These are phyloP conservation scores for Danio tinwini DNA, from an alignment of 2,797 vertebrate species.

Conservation along the genomic window DNA sequence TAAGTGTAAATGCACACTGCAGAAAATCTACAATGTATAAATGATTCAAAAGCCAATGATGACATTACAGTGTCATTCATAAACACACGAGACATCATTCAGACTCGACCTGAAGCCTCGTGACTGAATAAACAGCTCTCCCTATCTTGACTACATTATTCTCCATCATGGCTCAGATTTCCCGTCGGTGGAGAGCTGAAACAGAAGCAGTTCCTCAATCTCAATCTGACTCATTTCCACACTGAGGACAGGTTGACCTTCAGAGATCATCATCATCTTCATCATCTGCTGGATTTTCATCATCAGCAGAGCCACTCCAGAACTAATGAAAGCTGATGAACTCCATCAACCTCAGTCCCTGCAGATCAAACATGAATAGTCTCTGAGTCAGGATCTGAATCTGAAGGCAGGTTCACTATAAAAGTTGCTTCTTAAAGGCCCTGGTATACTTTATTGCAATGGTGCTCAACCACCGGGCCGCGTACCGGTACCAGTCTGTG, in stretches of 20 bases:
- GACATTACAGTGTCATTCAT: no score
- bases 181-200: background rate
- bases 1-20: no score
- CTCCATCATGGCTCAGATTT: background rate
- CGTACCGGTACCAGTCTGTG: no score
- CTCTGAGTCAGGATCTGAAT: no score
- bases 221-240: constrained; percentile 13
- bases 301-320: constrained; percentile 4
- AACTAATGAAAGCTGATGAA: background rate
- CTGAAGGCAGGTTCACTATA: no score
- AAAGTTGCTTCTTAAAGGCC: no score
- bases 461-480: no score
- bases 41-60: no score
- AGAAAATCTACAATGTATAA: no score
- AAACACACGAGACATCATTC: background rate
- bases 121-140: background rate
- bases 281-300: background rate
- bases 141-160: background rate
- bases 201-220: background rate
- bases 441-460: no score
- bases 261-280: no score
- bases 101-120: background rate
- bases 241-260: background rate
- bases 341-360: background rate
- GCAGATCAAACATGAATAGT: background rate